A percentile compares a stretch with the other conserved stretches of the same genome.
Evolutionary conservation across 2,113 vertebrate species (phyloP).

Genomic region (Okapia johnstoni): DNA sequence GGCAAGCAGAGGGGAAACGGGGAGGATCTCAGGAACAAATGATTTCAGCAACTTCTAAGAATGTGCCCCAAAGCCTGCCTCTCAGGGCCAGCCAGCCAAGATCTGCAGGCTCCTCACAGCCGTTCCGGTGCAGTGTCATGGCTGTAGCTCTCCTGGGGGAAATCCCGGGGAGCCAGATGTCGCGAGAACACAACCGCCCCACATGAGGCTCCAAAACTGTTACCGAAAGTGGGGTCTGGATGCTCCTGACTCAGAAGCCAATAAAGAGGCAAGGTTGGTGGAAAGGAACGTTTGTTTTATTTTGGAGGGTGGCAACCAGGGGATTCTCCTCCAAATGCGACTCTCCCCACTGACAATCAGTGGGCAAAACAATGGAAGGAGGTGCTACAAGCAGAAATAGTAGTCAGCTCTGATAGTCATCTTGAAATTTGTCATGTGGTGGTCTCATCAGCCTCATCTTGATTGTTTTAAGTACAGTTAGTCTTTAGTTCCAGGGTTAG

Average conservation of each 20-base stretch:
- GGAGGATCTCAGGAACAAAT: not conserved
- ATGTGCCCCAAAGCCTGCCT: not conserved
- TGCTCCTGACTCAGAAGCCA: not conserved
- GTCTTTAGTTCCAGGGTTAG: not conserved
- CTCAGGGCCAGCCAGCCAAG: not conserved
- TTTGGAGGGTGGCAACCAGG: not conserved
- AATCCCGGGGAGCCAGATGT: not conserved
- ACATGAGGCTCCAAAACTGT: not conserved
- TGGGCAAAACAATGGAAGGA: not conserved
- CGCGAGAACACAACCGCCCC: accelerated
- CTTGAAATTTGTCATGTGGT: not conserved
- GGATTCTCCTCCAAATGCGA: not conserved
- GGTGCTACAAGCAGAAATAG: not conserved
- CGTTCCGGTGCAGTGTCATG: not conserved
- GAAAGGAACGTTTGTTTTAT: not conserved
- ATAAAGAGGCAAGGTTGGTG: not conserved
- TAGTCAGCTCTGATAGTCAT: not conserved
- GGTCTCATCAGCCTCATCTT: not conserved
- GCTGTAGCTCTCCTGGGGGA: not conserved
- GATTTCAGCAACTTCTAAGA: not conserved
- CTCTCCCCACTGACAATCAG: not conserved
- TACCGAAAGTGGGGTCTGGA: not conserved
- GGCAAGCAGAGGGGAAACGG: not conserved
- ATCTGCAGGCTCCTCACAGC: not conserved
- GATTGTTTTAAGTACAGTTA: not conserved